A percentile compares a stretch with the other conserved stretches of the same genome.
These are phyloP conservation scores for Pomacea maculata DNA, from an alignment of 1,140 invertebrate genomes.

Conservation along the genomic window DNA sequence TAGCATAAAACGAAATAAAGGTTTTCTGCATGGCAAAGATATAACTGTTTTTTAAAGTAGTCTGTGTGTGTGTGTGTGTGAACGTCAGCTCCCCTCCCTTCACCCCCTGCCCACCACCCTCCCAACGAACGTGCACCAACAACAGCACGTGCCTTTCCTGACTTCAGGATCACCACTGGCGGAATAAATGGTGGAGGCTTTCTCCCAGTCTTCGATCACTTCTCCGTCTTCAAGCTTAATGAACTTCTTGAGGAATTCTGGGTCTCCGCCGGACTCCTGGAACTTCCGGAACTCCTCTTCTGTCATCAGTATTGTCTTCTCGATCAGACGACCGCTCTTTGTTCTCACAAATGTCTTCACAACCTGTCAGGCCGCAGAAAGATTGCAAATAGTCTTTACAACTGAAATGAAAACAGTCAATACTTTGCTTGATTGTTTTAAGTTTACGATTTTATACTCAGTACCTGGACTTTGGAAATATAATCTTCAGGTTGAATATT, in stretches of 20 bases:
- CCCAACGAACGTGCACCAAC: background rate
- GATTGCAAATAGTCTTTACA: too few species aligned
- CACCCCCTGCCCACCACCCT: background rate
- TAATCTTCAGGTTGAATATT: too few species aligned
- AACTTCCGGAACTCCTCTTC: conserved; percentile 63
- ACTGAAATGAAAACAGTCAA: too few species aligned
- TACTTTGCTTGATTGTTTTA: too few species aligned
- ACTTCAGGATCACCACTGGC: conserved; percentile 52
- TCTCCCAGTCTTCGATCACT: conserved; percentile 63
- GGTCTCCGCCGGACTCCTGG: conserved; percentile 56
- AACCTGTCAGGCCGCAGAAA: conserved; percentile 30
- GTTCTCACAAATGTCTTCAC: conserved; percentile 60
- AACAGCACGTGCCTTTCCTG: conserved; percentile 39
- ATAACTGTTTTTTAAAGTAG: background rate
- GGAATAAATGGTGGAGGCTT: conserved; percentile 61
- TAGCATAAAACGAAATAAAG: too few species aligned
- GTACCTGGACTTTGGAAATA: too few species aligned
- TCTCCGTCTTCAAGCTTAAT: conserved; percentile 59
- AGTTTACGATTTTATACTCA: too few species aligned
- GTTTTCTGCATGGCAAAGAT: too few species aligned
- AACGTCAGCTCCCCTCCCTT: background rate
- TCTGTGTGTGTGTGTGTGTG: conserved; percentile 6
- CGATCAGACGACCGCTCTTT: conserved; percentile 61
- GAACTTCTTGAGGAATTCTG: conserved; percentile 61
- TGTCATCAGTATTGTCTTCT: conserved; percentile 62